Base-by-base conservation (phyloP, 2,113 vertebrate species). In the Pseudopodoces humilis region DNA sequence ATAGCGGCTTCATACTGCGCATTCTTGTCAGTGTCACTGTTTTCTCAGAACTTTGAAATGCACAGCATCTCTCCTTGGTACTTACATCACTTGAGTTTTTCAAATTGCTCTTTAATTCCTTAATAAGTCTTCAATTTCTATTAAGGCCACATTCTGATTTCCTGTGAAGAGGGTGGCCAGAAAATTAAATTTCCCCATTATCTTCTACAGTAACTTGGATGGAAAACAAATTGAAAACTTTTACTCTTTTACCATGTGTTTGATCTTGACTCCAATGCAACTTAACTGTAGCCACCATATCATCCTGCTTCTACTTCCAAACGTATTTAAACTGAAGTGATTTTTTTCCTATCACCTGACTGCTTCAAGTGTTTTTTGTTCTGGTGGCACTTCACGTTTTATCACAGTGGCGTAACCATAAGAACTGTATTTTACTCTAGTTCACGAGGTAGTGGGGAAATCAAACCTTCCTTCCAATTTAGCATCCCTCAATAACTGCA, bases 81-180 rank as follows among this genome's bases (percentile, higher is more conserved):
- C 89, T 93, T 94, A 86, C 44, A 94, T 78, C 83, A 92, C 49
- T 94, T 58, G 74, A 86, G 90, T 92, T 96, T 96, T 90, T 94
- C 81, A 96, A 95, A 96, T 62, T 95, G 95, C 83, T 95, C 94
- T 95, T 96, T 95, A 92, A 95, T 95, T 96, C 75, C 83, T 94
- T 92, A 96, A 41, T 86, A 95, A 95, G 94, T 93, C 90, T 94
- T 96, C 93, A 90, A 74, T 93, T 95, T 93, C 92, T 94, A 93
- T 93, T 94, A 95, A 91, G 81, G 78, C 56, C 83, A 95, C 62
- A 96, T 94, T 94, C 84, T 86, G 58, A 96, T 84, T 86, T 92
- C 84, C 85, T 95, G 90, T 96, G 82, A 96, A 94, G 87, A 91
- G 63, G 83, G 86, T 72, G 74, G 86, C 56, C 5, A 27, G 69